These are phyloP conservation scores for Augochlora pura DNA, from an alignment of 1,140 invertebrate species.

Conservation along the genomic window DNA sequence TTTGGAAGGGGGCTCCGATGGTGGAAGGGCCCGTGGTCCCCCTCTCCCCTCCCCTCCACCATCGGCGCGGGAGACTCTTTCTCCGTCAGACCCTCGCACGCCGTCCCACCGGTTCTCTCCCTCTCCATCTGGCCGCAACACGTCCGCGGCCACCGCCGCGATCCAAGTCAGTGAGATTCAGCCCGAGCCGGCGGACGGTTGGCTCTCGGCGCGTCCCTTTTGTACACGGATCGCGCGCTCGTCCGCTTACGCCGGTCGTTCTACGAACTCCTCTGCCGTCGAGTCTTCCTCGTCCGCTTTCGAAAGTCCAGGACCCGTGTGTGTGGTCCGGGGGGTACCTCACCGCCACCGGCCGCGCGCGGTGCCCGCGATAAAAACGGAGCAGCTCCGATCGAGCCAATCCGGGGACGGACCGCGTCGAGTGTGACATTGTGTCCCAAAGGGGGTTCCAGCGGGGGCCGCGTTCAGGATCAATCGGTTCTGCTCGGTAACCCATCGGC, in stretches of 20 bases:
- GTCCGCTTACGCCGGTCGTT: slow-evolving; percentile 27
- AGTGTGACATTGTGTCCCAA: not conserved
- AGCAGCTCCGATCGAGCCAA: slow-evolving; percentile 13
- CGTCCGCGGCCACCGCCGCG: slow-evolving; percentile 50
- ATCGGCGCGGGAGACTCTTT: not conserved
- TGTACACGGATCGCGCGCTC: slow-evolving; percentile 6
- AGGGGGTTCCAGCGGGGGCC: not conserved
- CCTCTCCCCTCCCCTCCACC: slow-evolving; percentile 13
- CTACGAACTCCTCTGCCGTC: slow-evolving; percentile 40
- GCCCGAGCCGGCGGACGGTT: slow-evolving; percentile 69
- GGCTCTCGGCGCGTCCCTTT: slow-evolving; percentile 35
- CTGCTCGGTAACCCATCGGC: not conserved
- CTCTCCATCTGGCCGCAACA: slow-evolving; percentile 43
- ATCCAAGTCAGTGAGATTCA: slow-evolving; percentile 73
- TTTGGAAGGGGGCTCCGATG: slow-evolving; percentile 43
- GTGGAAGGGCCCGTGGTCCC: slow-evolving; percentile 48
- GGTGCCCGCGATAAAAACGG: slow-evolving; percentile 28
- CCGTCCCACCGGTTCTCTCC: not conserved
- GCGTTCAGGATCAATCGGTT: not conserved
- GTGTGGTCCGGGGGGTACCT: slow-evolving; percentile 64
- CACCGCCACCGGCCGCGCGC: slow-evolving; percentile 4
- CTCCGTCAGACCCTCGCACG: not conserved
- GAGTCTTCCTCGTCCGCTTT: not conserved
- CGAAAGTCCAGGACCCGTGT: slow-evolving; percentile 42
- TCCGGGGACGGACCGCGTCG: not conserved